Evolutionary conservation across 2,113 vertebrate species (phyloP).

Genomic region (Tachycineta bicolor): DNA sequence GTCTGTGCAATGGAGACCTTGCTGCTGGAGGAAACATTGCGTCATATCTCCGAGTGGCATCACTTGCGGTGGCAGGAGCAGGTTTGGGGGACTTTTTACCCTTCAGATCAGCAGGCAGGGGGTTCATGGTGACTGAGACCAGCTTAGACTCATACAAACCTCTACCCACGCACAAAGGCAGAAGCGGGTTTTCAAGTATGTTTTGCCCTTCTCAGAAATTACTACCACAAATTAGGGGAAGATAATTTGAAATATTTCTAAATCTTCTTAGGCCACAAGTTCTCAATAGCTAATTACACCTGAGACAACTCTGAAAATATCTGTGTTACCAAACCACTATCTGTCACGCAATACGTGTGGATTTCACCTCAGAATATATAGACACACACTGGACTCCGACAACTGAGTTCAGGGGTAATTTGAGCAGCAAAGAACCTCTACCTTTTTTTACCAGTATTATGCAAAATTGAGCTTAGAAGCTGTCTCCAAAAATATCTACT

Average conservation of each 20-base stretch:
- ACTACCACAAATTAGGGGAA: neutral
- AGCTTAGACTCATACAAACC: neutral
- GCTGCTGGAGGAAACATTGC: constrained; percentile 9
- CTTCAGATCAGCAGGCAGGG: rapidly evolving
- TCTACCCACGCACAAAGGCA: rapidly evolving
- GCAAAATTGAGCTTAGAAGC: neutral
- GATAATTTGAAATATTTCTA: neutral
- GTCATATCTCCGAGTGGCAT: neutral
- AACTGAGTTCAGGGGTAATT: neutral
- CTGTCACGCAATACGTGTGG: neutral
- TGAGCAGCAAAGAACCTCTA: neutral
- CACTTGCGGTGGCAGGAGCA: rapidly evolving
- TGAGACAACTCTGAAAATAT: neutral
- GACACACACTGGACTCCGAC: neutral
- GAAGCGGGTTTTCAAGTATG: neutral
- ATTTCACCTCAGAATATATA: neutral
- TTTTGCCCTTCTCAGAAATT: neutral
- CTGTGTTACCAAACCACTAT: rapidly evolving
- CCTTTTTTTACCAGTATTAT: neutral
- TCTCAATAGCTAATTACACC: neutral
- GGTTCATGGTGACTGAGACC: rapidly evolving
- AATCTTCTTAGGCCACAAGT: neutral
- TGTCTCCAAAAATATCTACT: neutral
- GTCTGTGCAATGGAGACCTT: neutral
- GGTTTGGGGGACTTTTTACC: neutral